These are phyloP conservation scores for Cecropterus lyciades DNA, from an alignment of 1,140 invertebrate species.

Conservation along the genomic window DNA sequence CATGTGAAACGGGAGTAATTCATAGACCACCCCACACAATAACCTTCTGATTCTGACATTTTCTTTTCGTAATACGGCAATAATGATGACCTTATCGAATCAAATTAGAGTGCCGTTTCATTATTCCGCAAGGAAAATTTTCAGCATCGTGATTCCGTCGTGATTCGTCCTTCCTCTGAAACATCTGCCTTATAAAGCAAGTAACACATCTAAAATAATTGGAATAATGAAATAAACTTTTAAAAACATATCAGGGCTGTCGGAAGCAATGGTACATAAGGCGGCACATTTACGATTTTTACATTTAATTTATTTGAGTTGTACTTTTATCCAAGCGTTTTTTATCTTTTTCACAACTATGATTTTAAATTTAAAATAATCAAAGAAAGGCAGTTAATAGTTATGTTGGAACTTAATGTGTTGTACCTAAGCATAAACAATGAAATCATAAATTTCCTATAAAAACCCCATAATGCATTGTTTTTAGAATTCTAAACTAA, in stretches of 20 bases:
- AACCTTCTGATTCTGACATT: conserved; percentile 46
- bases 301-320: too few relatives aligned
- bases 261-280: too few relatives aligned
- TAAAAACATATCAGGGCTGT: too few relatives aligned
- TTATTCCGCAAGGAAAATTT: background rate
- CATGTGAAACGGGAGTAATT: conserved; percentile 44
- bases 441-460: background rate
- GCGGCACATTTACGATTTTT: too few relatives aligned
- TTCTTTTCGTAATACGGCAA: conserved; percentile 10
- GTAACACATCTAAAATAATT: too few relatives aligned
- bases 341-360: too few relatives aligned
- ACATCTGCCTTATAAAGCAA: too few relatives aligned
- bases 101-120: conserved; percentile 10
- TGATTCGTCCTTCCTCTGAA: background rate
- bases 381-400: too few relatives aligned
- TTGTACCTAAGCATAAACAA: background rate
- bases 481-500: background rate
- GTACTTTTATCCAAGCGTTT: too few relatives aligned
- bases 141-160: background rate
- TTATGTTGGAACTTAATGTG: too few relatives aligned
- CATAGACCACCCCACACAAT: conserved; percentile 52
- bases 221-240: too few relatives aligned
- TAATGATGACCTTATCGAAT: conserved; percentile 12
- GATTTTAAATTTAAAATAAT: too few relatives aligned
- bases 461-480: background rate